Conservation (phyloP, 2,888 invertebrate species). For the Caenorhabditis doughertyi region DNA sequence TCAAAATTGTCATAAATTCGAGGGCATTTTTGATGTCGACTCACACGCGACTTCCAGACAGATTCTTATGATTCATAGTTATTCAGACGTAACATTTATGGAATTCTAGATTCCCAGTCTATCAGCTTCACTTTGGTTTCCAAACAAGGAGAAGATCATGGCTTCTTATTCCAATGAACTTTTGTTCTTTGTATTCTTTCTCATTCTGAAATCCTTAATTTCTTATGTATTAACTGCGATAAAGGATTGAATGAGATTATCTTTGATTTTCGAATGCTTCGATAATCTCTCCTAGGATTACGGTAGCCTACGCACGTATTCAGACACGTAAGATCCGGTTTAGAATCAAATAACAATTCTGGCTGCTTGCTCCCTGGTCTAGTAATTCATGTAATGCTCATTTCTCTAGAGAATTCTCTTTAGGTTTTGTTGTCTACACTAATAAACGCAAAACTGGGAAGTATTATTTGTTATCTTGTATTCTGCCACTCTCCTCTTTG, state of each 20-base stretch:
- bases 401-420: too few species aligned
- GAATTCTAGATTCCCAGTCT: not conserved
- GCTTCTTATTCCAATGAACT: not conserved
- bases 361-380: too few species aligned
- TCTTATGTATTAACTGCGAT: not conserved
- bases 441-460: conserved; percentile 26
- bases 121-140: too few species aligned
- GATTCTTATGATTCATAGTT: not conserved
- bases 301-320: not conserved
- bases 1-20: not conserved
- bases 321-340: not conserved
- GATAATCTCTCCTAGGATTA: not conserved
- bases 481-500: not conserved
- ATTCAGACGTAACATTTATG: not conserved
- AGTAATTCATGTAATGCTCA: too few species aligned
- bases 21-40: conserved; percentile 6
- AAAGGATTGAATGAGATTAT: too few species aligned
- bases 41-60: conserved; percentile 7
- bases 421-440: not conserved
- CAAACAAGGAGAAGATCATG: not conserved
- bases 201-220: not conserved
- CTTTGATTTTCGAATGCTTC: not conserved
- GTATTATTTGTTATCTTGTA: conserved; percentile 5
- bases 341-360: too few species aligned
- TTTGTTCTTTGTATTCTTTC: not conserved